Evolutionary conservation across 1,140 invertebrate genomes (phyloP), one percentile per base, ranked within the genome.

Genomic region (Cylas formicarius): DNA sequence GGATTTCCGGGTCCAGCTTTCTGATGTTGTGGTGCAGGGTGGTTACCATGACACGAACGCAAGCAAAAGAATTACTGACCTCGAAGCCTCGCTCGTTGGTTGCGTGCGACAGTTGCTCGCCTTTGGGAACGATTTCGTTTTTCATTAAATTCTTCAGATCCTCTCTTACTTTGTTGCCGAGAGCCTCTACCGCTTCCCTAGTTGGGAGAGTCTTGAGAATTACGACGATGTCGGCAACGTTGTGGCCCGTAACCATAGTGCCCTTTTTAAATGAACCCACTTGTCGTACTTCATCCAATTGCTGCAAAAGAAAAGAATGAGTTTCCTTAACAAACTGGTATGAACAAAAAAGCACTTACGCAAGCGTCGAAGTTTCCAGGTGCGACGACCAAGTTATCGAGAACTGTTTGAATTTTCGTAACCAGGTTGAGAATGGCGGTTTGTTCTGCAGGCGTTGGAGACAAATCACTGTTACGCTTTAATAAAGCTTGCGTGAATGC

Each of bases 201-300:
- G 93, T 97, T 1, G 96, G 96, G 27, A 98, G 66, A 1, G 94
- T 97, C 74, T 97, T 97, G n/a, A 99, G 73, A 55, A 98, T 95
- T 7, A 98, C 90, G 3, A 98, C 93, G 54, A 98, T 85, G 65
- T 98, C 94, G 13, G 94, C 95, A 0, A 94, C 80, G 65, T 94
- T 95, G 59, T 93, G 86, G 1, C 91, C 91, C 4, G 88, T 84
- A 56, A 97, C 80, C 84, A 98, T 97, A 7, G 94, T 98, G 0
- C 93, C 94, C 67, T 98, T 97, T 66, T 98, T 98, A 59, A 93
- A 97, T 0, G 93, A 94, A 0, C 95, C 95, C 31, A 97, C 92
- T 72, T 94, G 90, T 9, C 92, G 74, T 0, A 96, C 89, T 68
- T 96, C 92, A 61, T 97, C 92, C 21, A 97, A 73, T 87, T 96